Percentiles rank a stretch among this genome's conserved stretches.
Evolutionary conservation across 2,113 vertebrate genomes (phyloP).

Genomic region (Pavo muticus): DNA sequence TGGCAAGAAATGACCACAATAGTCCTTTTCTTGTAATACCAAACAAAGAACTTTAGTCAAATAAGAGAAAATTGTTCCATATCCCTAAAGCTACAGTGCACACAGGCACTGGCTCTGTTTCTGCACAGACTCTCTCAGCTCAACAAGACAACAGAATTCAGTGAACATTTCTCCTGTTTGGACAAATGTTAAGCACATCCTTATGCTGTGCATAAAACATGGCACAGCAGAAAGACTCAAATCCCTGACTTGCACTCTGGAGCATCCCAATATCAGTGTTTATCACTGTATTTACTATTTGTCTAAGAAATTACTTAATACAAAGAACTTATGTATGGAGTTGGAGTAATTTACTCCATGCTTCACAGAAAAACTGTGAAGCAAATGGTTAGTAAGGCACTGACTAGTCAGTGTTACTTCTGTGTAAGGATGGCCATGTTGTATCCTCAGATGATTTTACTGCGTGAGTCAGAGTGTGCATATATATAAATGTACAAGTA

Average conservation of each 20-base stretch:
- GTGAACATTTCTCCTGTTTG: neutral
- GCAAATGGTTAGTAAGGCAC: neutral
- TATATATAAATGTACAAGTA: neutral
- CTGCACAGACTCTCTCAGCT: neutral
- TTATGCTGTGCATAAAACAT: neutral
- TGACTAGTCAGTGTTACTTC: neutral
- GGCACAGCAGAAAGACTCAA: neutral
- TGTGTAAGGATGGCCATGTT: neutral
- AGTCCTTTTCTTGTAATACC: neutral
- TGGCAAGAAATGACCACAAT: slow-evolving; percentile 18
- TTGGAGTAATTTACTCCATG: neutral
- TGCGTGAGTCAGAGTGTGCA: neutral
- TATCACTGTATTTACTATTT: neutral
- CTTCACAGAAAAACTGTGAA: neutral
- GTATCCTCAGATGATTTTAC: neutral
- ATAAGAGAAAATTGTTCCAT: neutral
- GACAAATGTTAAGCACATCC: neutral
- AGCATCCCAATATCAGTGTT: neutral
- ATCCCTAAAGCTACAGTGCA: neutral
- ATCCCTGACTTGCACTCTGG: neutral
- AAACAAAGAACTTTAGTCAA: neutral
- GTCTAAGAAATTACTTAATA: neutral
- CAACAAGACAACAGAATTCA: neutral
- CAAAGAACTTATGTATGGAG: neutral
- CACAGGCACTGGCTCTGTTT: fast-evolving